phyloP scores from a whole-genome alignment of 2,888 invertebrate genomes.

The Diaperis boleti region DNA sequence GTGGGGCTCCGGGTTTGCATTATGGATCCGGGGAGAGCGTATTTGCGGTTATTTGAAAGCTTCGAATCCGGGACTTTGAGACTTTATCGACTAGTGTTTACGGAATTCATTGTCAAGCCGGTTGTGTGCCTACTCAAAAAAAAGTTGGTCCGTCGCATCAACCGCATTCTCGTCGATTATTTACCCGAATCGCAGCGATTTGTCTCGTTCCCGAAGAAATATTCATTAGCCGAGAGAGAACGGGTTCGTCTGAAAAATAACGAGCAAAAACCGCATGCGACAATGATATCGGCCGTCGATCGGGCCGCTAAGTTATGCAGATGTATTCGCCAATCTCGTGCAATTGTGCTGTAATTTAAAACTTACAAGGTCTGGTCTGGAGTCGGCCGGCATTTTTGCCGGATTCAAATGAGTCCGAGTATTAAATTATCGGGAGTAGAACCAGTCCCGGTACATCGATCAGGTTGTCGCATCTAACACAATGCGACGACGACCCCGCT shows the following conservation, averaged over 20 bases:
- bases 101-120: too few species aligned
- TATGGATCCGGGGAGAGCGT: constrained; percentile 30
- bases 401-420: constrained; percentile 62
- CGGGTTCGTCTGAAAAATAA: constrained; percentile 42
- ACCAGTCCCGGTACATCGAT: constrained; percentile 60
- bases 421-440: constrained; percentile 63
- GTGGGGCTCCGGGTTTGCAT: too few species aligned
- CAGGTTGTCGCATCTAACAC: constrained; percentile 58
- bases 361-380: constrained; percentile 59
- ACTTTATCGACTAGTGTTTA: too few species aligned
- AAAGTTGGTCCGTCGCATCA: constrained; percentile 24
- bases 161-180: constrained; percentile 34
- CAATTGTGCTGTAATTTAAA: constrained; percentile 67
- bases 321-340: constrained; percentile 66
- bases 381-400: constrained; percentile 62
- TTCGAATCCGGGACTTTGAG: too few species aligned
- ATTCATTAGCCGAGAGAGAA: constrained; percentile 59
- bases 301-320: constrained; percentile 64
- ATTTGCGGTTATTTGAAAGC: too few species aligned
- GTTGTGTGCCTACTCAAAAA: too few species aligned
- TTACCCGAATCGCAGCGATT: constrained; percentile 48
- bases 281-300: constrained; percentile 63
- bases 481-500: constrained; percentile 47
- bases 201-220: constrained; percentile 57
- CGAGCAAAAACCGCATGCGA: constrained; percentile 52